These are phyloP conservation scores for Mastacembelus armatus DNA, from an alignment of 2,797 vertebrate genomes.

Conservation along the genomic window DNA sequence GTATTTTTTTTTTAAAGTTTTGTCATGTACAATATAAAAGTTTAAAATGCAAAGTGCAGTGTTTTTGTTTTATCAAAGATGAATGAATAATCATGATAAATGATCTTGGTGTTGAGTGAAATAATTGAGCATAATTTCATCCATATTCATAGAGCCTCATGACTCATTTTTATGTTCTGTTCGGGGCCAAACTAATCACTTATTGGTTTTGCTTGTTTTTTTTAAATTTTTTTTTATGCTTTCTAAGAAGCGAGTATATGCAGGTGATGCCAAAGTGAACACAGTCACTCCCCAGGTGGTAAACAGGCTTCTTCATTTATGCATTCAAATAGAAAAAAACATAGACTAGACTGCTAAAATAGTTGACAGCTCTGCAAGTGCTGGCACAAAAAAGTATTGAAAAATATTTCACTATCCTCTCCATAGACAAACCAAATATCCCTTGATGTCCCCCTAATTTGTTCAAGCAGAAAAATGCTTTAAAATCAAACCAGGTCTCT, in stretches of 20 bases:
- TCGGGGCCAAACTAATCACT: not conserved
- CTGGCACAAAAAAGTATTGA: not conserved
- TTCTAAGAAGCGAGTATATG: not conserved
- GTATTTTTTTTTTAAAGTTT: no score
- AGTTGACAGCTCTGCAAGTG: not conserved
- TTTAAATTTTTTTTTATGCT: not conserved
- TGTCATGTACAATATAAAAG: not conserved
- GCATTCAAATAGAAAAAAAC: not conserved
- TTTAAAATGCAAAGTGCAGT: not conserved
- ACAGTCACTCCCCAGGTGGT: not conserved
- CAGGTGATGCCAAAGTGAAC: not conserved
- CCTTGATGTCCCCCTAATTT: not conserved
- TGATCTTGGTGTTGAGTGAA: not conserved
- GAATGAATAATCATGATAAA: not conserved
- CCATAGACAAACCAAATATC: not conserved
- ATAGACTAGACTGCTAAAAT: not conserved
- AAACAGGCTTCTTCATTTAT: not conserved
- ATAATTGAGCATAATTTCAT: not conserved
- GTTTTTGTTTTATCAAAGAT: not conserved
- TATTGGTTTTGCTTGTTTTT: not conserved
- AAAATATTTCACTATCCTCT: not conserved
- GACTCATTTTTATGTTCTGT: not conserved
- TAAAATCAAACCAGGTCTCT: slow-evolving; percentile 3
- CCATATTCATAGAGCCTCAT: not conserved
- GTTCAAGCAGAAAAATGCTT: not conserved